Conservation (phyloP, 2,797 vertebrate species). For the Eupleurogrammus muticus region DNA sequence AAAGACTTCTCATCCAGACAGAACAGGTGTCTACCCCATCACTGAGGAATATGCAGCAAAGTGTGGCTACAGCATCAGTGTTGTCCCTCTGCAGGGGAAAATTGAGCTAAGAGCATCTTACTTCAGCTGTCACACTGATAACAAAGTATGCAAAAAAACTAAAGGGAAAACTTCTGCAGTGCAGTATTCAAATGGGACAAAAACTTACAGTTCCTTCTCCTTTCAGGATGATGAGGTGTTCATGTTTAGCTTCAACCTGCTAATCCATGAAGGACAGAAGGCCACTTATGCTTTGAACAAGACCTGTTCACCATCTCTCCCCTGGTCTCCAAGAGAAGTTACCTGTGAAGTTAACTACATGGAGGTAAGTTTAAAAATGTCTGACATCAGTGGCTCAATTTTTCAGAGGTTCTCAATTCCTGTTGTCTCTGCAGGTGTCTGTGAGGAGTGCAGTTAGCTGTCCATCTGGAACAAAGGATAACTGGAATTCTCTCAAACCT, state of each 20-base stretch:
- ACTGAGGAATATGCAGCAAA: constrained; percentile 52
- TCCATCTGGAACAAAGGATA: constrained; percentile 12
- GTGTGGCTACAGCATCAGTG: constrained; percentile 76
- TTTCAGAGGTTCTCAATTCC: background rate
- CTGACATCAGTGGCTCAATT: background rate
- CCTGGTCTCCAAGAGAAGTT: constrained; percentile 83
- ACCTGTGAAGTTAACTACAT: constrained; percentile 86
- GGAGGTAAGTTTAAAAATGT: constrained; percentile 71
- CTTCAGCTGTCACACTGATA: constrained; percentile 78
- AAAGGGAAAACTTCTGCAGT: no score
- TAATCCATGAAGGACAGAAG: constrained; percentile 53
- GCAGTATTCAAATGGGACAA: no score
- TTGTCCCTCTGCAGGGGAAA: constrained; percentile 32
- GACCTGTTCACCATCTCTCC: constrained; percentile 70
- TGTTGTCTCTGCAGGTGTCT: constrained; percentile 58
- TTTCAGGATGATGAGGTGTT: constrained; percentile 76
- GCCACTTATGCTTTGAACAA: constrained; percentile 66
- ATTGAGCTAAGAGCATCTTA: constrained; percentile 78
- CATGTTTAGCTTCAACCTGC: constrained; percentile 76
- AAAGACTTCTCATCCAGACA: constrained; percentile 38
- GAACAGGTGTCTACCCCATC: constrained; percentile 49
- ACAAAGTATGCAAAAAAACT: constrained; percentile 38
- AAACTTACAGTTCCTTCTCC: no score
- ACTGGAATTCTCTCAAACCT: constrained; percentile 34
- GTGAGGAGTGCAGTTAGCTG: constrained; percentile 63